These are phyloP conservation scores for Acrocephalus scirpaceus DNA, from an alignment of 2,797 vertebrate genomes.

Conservation along the genomic window DNA sequence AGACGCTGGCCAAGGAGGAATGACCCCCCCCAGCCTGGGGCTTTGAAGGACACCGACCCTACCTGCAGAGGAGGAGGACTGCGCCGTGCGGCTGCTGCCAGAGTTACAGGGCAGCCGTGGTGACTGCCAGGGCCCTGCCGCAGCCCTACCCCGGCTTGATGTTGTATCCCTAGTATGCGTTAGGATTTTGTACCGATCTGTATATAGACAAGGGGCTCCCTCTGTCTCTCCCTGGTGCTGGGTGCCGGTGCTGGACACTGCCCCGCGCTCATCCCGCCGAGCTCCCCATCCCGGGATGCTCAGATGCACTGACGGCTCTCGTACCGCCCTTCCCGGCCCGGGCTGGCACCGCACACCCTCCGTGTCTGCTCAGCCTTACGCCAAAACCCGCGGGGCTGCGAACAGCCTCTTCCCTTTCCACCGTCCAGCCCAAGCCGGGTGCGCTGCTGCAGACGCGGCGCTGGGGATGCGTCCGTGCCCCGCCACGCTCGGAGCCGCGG, in stretches of 20 bases:
- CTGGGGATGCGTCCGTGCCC: no score
- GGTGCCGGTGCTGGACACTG: conserved; percentile 59
- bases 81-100: neutral
- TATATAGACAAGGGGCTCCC: neutral
- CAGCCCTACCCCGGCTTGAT: neutral
- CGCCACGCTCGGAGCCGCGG: neutral
- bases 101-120: neutral
- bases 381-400: neutral
- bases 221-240: neutral
- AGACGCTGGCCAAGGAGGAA: neutral
- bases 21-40: neutral
- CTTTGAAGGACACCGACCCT: neutral
- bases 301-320: neutral
- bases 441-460: neutral
- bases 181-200: neutral
- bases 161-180: neutral
- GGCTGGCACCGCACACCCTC: neutral
- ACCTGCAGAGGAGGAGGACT: neutral
- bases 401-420: rapidly evolving
- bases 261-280: neutral
- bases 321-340: neutral
- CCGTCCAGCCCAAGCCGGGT: no score
- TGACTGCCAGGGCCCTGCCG: neutral
- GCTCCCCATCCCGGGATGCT: neutral
- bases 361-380: neutral